Base-by-base conservation (phyloP, 2,113 vertebrate species). In the Ammodytes marinus region DNA sequence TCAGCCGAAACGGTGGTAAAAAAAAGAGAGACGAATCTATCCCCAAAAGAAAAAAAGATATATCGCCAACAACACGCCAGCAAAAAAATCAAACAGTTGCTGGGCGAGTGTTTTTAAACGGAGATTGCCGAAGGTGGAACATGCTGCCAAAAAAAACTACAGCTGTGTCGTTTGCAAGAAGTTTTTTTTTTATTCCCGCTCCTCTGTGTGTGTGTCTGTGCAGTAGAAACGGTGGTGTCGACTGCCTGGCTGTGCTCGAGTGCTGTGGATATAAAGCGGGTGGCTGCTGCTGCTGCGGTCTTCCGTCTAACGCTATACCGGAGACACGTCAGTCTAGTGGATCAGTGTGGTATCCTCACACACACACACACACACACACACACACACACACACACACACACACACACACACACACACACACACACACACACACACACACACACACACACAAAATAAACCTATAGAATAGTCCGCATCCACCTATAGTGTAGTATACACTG, bases 251-350 rank as follows among this genome's bases (percentile, higher is more conserved):
- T 85, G 52, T 4, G 39, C 76, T 86, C 63, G 69, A 82, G 82
- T 91, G 27, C 78, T 88, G 89, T 68, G n/a, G 27, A 27, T 1
- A 87, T 77, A 52, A 85, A 57, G 74, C 69, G 82, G 79, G 89
- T 27, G 27, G 27, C 27, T 27, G 27, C 27, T 27, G 27, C 27
- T 27, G 27, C 79, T 88, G 88, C 88, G 77, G 89, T 85, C 76
- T 81, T 81, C 27, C 82, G 82, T 79, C 82, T 86, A 27, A 27
- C 27, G 91, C 89, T 81, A 86, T 86, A 60, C 81, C 77, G 82
- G 79, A 85, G 91, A 90, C 64, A 89, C 91, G 91, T 91, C 91
- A 91, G 89, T 90, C 87, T 78, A 82, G 72, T 77, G 88, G 89
- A 87, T 88, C 82, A 84, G 69, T 70, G 84, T 80, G 83, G 74